Evolutionary conservation across 2,113 vertebrate genomes (phyloP), one percentile per base, ranked within the genome.

Genomic region (Micronisus gabar): DNA sequence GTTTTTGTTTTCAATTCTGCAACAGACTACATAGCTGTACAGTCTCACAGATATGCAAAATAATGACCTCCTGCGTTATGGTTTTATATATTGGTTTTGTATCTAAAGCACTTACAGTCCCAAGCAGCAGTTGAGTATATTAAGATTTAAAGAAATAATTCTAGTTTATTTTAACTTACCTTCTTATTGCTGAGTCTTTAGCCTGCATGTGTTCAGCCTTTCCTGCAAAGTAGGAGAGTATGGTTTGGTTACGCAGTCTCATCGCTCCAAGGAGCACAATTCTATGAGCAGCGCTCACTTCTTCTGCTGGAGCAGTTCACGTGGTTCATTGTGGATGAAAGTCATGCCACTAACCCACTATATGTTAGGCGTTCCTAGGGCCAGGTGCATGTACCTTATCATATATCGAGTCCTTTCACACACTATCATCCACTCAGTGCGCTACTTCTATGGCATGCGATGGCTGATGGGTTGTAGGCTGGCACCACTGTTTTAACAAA

Each of bases 361-460:
- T 6, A 6, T 4, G 2, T 53, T 11, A 19, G 58, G n/a, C 26
- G 23, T 58, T 50, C 59, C 29, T 20, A 47, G 23, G 30, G 26
- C 53, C 7, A 2, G 43, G 45, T 66, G 7, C 15, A 15, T 18
- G 1, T 15, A n/a, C n/a, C 15, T 56, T 26, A 17, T 13, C 19
- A 3, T 3, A 11, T 12, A 55, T 17, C 0, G 0, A 52, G 43
- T 81, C 58, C 7, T 59, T 82, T 85, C 3, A 1, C 17, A 9
- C 41, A 8, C 10, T 9, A 5, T 6, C 36, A 61, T 23, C 26
- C 8, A 6, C 43, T 43, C 63, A 1, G 1, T 50, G 38, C 1
- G 3, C 14, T 53, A 2, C 38, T 68, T 84, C 52, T 10, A 0
- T 32, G 29, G 43, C 14, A 2, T 7, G 9, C 5, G 8, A 5